A percentile compares a stretch with the other conserved stretches of the same genome.
These are phyloP conservation scores for Euthynnus affinis DNA, from an alignment of 2,797 vertebrate species.

Conservation along the genomic window DNA sequence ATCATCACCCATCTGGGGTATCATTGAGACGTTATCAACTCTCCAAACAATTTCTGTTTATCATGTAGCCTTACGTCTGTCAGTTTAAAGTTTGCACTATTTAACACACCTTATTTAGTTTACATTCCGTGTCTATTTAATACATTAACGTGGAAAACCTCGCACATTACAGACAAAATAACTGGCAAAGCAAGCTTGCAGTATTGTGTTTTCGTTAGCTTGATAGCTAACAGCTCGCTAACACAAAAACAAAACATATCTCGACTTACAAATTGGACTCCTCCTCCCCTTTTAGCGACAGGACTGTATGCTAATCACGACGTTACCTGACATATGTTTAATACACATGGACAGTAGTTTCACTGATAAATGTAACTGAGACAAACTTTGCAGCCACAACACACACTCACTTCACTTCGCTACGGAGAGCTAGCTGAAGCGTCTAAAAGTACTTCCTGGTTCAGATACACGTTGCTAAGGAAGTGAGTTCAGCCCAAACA, in stretches of 20 bases:
- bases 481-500: conserved; percentile 63
- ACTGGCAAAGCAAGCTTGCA: conserved; percentile 29
- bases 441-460: conserved; percentile 82
- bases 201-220: conserved; percentile 61
- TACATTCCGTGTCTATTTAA: background rate
- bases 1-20: background rate
- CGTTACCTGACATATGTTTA: conserved; percentile 17
- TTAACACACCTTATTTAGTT: background rate
- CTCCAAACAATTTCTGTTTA: conserved; percentile 14
- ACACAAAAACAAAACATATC: conserved; percentile 54
- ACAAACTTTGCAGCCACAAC: conserved; percentile 57
- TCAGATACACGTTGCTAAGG: conserved; percentile 82
- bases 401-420: conserved; percentile 48
- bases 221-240: conserved; percentile 61
- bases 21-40: conserved; percentile 34
- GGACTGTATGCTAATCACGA: background rate
- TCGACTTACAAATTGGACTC: conserved; percentile 60
- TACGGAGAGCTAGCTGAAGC: conserved; percentile 50
- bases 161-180: background rate
- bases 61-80: background rate
- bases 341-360: background rate
- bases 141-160: background rate
- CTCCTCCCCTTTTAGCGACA: conserved; percentile 33
- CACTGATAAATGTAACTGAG: background rate
- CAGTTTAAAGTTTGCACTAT: background rate